phyloP scores from a whole-genome alignment of 2,113 vertebrate genomes.

The Galeopterus variegatus region DNA sequence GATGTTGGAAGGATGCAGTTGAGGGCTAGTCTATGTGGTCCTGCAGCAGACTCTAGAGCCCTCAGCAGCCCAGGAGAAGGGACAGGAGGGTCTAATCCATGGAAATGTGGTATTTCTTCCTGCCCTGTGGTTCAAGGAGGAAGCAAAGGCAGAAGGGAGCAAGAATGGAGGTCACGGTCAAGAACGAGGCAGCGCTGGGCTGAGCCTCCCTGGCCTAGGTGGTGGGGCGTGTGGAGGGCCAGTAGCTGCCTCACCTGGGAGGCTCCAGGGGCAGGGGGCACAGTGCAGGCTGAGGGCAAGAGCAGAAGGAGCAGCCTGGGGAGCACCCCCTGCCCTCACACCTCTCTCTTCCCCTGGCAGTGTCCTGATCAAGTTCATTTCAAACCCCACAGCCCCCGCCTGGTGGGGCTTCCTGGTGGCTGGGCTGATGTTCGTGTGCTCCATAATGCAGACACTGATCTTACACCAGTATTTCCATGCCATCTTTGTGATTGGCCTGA shows the following conservation, averaged over 20 bases:
- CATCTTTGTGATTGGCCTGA: slow-evolving; percentile 94
- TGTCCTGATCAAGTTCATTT: slow-evolving; percentile 94
- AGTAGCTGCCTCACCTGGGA: background rate
- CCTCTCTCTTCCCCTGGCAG: slow-evolving; percentile 83
- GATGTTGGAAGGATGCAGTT: background rate
- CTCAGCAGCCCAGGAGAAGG: background rate
- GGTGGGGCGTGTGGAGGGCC: background rate
- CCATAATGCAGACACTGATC: slow-evolving; percentile 93
- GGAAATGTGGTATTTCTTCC: background rate
- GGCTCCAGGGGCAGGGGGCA: background rate
- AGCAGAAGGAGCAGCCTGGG: background rate
- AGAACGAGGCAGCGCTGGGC: background rate
- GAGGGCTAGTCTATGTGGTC: background rate
- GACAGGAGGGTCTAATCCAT: background rate
- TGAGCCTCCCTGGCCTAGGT: background rate
- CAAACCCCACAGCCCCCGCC: slow-evolving; percentile 88
- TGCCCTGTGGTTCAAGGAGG: background rate
- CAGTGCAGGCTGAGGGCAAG: background rate
- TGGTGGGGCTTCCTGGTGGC: slow-evolving; percentile 98
- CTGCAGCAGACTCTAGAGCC: background rate
- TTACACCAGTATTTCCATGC: slow-evolving; percentile 95
- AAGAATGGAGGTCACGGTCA: background rate
- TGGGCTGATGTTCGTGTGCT: slow-evolving; percentile 94
- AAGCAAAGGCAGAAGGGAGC: background rate
- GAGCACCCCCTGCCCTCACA: slow-evolving; percentile 27